Base-by-base conservation (phyloP, 2,113 vertebrate species). In the Columba janthina region DNA sequence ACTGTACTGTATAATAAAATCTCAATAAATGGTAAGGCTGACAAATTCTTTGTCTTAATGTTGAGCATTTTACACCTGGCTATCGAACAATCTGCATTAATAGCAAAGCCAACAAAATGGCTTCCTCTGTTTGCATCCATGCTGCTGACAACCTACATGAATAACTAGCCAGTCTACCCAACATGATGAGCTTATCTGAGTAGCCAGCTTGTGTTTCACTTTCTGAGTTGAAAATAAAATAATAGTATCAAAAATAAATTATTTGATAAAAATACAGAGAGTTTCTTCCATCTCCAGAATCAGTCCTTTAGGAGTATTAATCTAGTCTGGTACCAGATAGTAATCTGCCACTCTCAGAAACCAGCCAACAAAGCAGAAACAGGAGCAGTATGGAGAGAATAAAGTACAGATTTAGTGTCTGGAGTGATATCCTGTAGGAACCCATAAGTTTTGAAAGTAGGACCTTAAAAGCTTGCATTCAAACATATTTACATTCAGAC, bases 141-240 rank as follows among this genome's bases (percentile, higher is more conserved):
- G 25, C 22, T 75, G 19, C 32, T 51, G 32, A 72, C 0, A 1
- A 42, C 12, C 1, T 1, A 6, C 26, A 10, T 28, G 44, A 85
- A 64, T 36, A 88, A 71, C 17, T 26, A 28, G 8, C 48, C 6
- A n/a, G 26, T n/a, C 24, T 14, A 40, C 12, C 18, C 53, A 15
- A 7, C 15, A 57, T 6, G 12, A 82, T 28, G 7, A 85, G 11
- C 11, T 65, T 82, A 42, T 40, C 57, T 65, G 58, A 85, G 25
- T 29, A 15, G 17, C 36, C 1, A 40, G 19, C 4, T 75, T 34
- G 15, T 50, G 18, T 51, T 70, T 34, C 20, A 38, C 6, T 75
- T 62, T 71, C 56, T 61, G 16, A 65, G 7, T 14, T 17, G 6
- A 46, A 89, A 89, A 73, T 36, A 40, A n/a, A 32, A 44, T 42